A percentile compares a stretch with the other conserved stretches of the same genome.
phyloP scores from a whole-genome alignment of 2,113 vertebrate species.

The Dasyurus viverrinus region DNA sequence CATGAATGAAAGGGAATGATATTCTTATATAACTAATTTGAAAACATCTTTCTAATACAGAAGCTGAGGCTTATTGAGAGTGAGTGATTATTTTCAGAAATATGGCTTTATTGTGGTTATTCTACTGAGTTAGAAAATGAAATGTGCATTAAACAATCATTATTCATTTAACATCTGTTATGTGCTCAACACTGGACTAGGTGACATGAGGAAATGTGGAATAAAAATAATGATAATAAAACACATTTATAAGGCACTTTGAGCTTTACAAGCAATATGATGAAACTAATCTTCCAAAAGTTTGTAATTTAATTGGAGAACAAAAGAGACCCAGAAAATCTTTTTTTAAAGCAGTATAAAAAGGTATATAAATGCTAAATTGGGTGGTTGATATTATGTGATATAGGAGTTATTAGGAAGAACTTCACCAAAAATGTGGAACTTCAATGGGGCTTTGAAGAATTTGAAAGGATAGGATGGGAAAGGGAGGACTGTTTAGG shows the following conservation, averaged over 20 bases:
- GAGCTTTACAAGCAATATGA: not conserved
- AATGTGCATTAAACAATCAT: not conserved
- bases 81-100: not conserved
- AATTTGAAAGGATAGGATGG: not conserved
- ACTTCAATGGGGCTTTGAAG: constrained; percentile 2
- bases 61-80: not conserved
- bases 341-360: not conserved
- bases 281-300: not conserved
- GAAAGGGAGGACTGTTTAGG: not conserved
- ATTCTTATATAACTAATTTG: not conserved
- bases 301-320: not conserved
- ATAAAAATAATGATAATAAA: not conserved
- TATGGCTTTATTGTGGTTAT: not conserved
- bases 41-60: not conserved
- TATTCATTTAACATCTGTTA: not conserved
- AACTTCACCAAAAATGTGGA: not conserved
- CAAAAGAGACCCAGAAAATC: not conserved
- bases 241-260: not conserved
- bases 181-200: not conserved
- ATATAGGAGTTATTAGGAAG: not conserved
- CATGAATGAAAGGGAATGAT: not conserved
- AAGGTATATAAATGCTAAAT: not conserved
- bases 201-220: not conserved
- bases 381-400: not conserved
- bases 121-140: not conserved